Percentiles rank a stretch among this genome's conserved stretches.
Evolutionary conservation across 1,140 invertebrate genomes (phyloP).

Genomic region (Hyposmocoma kahamanoa): DNA sequence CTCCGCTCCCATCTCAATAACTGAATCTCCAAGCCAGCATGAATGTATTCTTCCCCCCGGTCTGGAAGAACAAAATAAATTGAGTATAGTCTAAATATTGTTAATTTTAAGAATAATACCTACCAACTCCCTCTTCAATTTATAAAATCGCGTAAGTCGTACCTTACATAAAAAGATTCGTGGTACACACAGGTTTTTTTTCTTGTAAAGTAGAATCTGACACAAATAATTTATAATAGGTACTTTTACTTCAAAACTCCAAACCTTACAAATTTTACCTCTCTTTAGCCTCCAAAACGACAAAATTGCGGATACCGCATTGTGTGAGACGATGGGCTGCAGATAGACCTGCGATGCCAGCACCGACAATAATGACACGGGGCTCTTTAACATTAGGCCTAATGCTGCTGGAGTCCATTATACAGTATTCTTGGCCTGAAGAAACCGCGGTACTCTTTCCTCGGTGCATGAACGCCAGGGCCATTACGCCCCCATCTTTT

Average conservation of each 20-base stretch:
- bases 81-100: no score
- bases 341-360: conserved; percentile 84
- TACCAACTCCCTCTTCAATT: no score
- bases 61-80: conserved; percentile 37
- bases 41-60: conserved; percentile 84
- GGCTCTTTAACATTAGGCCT: conserved; percentile 77
- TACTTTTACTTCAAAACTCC: neutral
- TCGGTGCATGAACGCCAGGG: conserved; percentile 20
- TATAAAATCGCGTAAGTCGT: no score
- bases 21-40: conserved; percentile 81
- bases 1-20: conserved; percentile 82
- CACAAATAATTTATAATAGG: neutral
- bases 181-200: no score
- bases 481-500: conserved; percentile 8
- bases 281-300: conserved; percentile 83
- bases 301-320: conserved; percentile 81
- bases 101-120: no score
- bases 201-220: no score
- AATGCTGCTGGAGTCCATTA: conserved; percentile 63
- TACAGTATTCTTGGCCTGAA: conserved; percentile 42
- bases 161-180: no score
- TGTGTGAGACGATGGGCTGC: conserved; percentile 81
- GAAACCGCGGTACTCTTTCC: conserved; percentile 29
- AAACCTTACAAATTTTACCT: no score
- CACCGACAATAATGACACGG: conserved; percentile 82